These are phyloP conservation scores for Microcebus murinus DNA, from an alignment of 2,113 vertebrate genomes.

Conservation along the genomic window DNA sequence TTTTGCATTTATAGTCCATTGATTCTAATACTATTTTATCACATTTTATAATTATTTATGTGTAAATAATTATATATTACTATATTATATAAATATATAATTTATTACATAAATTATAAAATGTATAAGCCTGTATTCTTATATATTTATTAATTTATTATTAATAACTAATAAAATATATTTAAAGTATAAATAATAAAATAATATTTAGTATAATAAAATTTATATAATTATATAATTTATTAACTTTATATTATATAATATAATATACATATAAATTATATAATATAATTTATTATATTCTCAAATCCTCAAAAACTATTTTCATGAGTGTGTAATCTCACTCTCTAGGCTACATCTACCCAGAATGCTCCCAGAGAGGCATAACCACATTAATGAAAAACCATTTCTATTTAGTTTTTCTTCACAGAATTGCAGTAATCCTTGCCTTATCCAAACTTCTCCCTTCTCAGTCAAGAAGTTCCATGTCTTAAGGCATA, in stretches of 20 bases:
- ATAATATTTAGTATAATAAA: no score
- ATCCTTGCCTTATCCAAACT: background rate
- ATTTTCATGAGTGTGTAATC: background rate
- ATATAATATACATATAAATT: no score
- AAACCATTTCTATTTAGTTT: constrained; percentile 28
- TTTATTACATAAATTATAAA: no score
- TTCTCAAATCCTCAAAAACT: background rate
- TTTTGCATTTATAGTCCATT: background rate
- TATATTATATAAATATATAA: no score
- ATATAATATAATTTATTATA: background rate
- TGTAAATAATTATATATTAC: no score
- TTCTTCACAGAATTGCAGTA: background rate
- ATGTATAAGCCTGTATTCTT: no score
- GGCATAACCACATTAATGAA: background rate
- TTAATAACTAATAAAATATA: no score
- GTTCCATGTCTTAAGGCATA: background rate
- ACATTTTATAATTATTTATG: background rate
- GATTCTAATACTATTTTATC: background rate
- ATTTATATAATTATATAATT: no score
- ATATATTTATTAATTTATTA: no score
- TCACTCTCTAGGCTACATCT: background rate
- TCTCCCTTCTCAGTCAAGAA: constrained; percentile 1
- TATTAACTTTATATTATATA: no score
- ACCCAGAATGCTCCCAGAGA: background rate
- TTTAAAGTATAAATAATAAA: no score